Percentiles rank a stretch among this genome's conserved stretches.
Conservation (phyloP, 2,888 invertebrate genomes). For the Trachelus stipa region DNA sequence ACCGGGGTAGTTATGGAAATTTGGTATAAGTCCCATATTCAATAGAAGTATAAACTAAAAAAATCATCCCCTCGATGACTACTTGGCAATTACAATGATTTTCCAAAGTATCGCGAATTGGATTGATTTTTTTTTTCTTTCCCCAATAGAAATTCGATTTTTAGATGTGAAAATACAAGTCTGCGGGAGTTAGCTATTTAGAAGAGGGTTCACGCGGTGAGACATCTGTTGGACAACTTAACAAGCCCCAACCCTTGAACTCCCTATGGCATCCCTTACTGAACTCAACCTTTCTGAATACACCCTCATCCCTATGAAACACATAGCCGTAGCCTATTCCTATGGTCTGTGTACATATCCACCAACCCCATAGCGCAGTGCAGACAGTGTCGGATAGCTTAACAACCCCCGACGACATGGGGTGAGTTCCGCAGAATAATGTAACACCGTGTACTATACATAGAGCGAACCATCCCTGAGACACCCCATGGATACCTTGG, state of each 20-base stretch:
- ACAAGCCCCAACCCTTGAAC: conserved; percentile 47
- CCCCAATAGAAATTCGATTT: conserved; percentile 22
- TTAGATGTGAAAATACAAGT: conserved; percentile 23
- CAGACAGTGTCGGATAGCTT: background rate
- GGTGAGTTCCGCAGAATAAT: background rate
- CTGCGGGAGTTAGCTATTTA: conserved; percentile 33
- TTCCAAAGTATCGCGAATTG: background rate
- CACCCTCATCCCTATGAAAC: background rate
- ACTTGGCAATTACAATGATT: background rate
- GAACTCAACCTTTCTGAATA: background rate
- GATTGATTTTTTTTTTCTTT: background rate
- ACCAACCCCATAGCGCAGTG: conserved; percentile 1
- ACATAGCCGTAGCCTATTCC: background rate
- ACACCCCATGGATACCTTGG: conserved; percentile 26
- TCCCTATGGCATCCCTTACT: conserved; percentile 6
- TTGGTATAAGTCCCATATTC: background rate
- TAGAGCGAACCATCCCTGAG: conserved; percentile 36
- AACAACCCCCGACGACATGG: background rate
- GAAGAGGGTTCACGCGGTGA: conserved; percentile 61
- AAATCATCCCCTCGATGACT: background rate
- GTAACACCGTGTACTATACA: background rate
- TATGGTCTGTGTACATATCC: background rate
- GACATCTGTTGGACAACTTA: conserved; percentile 65
- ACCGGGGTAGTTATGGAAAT: background rate
- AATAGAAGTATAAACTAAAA: background rate